phyloP scores from a whole-genome alignment of 2,113 vertebrate species.

The Drymodes brunneopygia region DNA sequence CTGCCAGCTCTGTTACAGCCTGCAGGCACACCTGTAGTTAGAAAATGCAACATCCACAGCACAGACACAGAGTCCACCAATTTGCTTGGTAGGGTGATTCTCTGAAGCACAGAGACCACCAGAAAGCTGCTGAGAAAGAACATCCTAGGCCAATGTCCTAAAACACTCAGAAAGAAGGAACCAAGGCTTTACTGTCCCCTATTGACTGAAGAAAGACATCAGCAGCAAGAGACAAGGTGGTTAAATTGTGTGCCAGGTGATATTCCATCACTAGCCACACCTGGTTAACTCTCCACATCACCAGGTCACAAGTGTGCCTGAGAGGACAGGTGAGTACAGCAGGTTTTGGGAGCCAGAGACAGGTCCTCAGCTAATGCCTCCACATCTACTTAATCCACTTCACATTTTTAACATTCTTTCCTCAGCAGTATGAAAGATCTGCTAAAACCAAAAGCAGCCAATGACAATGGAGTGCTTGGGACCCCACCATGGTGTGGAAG shows the following conservation, averaged over 20 bases:
- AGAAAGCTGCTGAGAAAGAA: not conserved
- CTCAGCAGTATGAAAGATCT: not conserved
- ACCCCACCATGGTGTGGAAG: not conserved
- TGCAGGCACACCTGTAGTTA: not conserved
- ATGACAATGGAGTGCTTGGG: not conserved
- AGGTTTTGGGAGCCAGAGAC: not conserved
- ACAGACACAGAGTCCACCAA: not conserved
- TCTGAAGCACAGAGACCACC: not conserved
- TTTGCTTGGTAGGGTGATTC: not conserved
- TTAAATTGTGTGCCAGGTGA: not conserved
- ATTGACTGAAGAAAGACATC: not conserved
- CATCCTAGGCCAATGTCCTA: not conserved
- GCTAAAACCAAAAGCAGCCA: not conserved
- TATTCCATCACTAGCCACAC: not conserved
- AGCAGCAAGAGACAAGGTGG: not conserved
- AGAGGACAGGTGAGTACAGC: not conserved
- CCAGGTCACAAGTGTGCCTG: not conserved
- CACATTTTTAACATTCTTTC: not conserved
- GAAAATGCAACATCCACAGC: not conserved
- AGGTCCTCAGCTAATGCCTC: not conserved
- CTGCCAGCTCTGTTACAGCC: not conserved
- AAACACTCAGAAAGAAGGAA: not conserved
- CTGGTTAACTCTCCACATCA: not conserved
- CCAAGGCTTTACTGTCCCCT: not conserved
- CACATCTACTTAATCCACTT: not conserved